Evolutionary conservation across 30 jellyfish, hydroid and myxozoan genomes (phyloP).

Genomic region (Aurelia aurita complex sp. Pacific): DNA sequence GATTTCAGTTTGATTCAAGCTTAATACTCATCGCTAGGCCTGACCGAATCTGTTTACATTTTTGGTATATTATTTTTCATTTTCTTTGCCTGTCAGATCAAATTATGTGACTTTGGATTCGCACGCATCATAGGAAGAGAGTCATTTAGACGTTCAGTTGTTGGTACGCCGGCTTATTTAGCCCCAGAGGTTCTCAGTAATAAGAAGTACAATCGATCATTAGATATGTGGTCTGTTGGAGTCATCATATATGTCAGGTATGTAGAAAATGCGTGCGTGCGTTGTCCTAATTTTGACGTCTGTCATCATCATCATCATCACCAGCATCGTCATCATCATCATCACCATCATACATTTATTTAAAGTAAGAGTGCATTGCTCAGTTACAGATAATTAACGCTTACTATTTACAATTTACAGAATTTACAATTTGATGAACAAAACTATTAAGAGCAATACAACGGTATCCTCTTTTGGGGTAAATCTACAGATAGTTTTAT

Average conservation of each 20-base stretch:
- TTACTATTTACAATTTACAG: too few species aligned
- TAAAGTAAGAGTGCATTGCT: too few species aligned
- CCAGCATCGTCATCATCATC: background rate
- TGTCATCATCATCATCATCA: background rate
- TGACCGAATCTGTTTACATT: too few species aligned
- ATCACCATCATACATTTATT: background rate
- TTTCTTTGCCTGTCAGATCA: constrained; percentile 55
- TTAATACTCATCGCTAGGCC: too few species aligned
- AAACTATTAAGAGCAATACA: too few species aligned
- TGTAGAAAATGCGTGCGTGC: too few species aligned
- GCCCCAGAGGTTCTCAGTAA: constrained; percentile 98
- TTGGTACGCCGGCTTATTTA: constrained; percentile 99
- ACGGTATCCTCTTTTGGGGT: too few species aligned
- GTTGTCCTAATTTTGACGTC: background rate
- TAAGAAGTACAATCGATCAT: constrained; percentile 87
- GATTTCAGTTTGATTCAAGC: too few species aligned
- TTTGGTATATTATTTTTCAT: background rate
- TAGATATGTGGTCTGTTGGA: constrained; percentile 99
- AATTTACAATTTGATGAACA: too few species aligned
- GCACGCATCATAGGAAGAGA: constrained; percentile 98
- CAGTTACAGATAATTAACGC: too few species aligned
- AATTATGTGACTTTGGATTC: constrained; percentile 97
- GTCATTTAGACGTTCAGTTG: constrained; percentile 98
- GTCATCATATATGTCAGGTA: constrained; percentile 98
- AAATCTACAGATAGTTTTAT: too few species aligned